These are phyloP conservation scores for Amaurobius ferox DNA, from an alignment of 2,888 invertebrate genomes.

Conservation along the genomic window DNA sequence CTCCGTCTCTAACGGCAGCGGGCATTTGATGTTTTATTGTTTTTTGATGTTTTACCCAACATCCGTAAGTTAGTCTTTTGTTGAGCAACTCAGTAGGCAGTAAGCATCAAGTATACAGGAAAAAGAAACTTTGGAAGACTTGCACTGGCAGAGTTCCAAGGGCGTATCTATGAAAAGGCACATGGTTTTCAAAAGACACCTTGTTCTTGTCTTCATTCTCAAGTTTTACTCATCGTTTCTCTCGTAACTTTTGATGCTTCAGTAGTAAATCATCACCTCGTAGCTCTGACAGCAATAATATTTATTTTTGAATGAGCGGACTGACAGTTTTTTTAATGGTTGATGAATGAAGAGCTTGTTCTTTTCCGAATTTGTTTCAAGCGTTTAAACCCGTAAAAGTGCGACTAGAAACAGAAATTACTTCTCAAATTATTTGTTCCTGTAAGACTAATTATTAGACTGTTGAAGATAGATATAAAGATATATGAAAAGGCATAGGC, in stretches of 20 bases:
- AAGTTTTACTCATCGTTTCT: constrained; percentile 1
- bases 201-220: constrained; percentile 35
- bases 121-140: constrained; percentile 50
- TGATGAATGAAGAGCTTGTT: neutral
- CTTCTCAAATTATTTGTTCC: too few relatives aligned
- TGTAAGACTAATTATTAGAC: too few relatives aligned
- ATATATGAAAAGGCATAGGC: too few relatives aligned
- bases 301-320: neutral
- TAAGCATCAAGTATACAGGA: constrained; percentile 43
- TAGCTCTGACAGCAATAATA: constrained; percentile 5
- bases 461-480: too few relatives aligned
- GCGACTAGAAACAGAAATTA: too few relatives aligned
- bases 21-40: constrained; percentile 31
- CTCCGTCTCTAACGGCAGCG: constrained; percentile 3
- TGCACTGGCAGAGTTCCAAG: constrained; percentile 50
- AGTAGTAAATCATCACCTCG: constrained; percentile 12
- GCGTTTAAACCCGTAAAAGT: too few relatives aligned
- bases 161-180: constrained; percentile 60
- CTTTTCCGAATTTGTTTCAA: too few relatives aligned
- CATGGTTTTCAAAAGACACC: constrained; percentile 36
- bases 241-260: neutral
- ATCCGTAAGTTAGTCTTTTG: constrained; percentile 27
- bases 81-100: constrained; percentile 22
- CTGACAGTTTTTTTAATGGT: neutral
- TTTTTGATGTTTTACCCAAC: too few relatives aligned